Evolutionary conservation across 1,140 invertebrate species (phyloP).

Genomic region (Thaumatotibia leucotreta): DNA sequence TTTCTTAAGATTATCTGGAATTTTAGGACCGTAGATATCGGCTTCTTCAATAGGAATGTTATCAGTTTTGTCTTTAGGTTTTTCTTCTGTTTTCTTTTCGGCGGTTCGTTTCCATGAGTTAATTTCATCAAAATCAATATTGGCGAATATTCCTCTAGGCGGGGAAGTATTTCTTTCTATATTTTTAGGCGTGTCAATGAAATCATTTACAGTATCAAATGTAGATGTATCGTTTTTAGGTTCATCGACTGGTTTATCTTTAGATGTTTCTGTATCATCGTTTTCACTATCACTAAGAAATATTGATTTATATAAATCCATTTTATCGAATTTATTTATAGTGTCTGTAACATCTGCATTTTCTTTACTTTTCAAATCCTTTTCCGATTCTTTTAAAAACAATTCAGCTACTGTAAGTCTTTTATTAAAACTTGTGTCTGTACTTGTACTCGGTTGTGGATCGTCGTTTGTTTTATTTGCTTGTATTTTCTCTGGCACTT

Average conservation of each 20-base stretch:
- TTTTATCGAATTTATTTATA: constrained; percentile 78
- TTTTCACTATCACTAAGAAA: constrained; percentile 81
- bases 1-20: constrained; percentile 70
- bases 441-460: constrained; percentile 6
- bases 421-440: constrained; percentile 36
- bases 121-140: constrained; percentile 81
- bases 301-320: constrained; percentile 81
- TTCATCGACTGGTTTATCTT: constrained; percentile 38
- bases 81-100: constrained; percentile 28
- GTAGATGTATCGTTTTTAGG: constrained; percentile 51
- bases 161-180: constrained; percentile 81
- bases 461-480: neutral
- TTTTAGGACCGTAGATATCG: constrained; percentile 77
- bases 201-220: constrained; percentile 11
- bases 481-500: constrained; percentile 15
- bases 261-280: constrained; percentile 61
- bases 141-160: constrained; percentile 85
- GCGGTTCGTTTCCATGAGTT: constrained; percentile 66
- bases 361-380: constrained; percentile 44
- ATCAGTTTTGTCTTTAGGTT: constrained; percentile 7
- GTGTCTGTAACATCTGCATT: constrained; percentile 49
- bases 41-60: constrained; percentile 20
- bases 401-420: constrained; percentile 73
- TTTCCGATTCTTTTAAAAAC: constrained; percentile 71
- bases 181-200: constrained; percentile 48